Conservation (phyloP, 2,113 vertebrate species). For the Amphiprion ocellaris region DNA sequence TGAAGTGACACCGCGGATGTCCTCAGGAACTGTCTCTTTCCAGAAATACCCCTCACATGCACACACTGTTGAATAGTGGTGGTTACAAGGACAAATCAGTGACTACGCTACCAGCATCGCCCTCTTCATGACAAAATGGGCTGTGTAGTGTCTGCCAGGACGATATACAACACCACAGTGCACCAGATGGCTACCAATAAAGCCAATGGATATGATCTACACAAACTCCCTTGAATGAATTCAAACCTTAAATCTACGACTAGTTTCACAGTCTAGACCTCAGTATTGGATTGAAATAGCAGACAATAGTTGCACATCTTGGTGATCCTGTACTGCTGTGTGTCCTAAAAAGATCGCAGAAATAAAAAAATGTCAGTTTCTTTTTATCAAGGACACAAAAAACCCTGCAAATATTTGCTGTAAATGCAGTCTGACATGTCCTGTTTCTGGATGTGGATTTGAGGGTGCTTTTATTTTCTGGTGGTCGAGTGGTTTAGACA, state of each 20-base stretch:
- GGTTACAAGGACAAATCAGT: slow-evolving; percentile 65
- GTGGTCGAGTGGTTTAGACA: neutral
- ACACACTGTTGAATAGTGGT: slow-evolving; percentile 24
- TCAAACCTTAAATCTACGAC: neutral
- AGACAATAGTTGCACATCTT: neutral
- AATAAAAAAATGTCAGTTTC: neutral
- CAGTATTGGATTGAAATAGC: neutral
- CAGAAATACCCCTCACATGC: slow-evolving; percentile 47
- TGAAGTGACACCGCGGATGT: slow-evolving; percentile 68
- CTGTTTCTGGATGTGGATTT: neutral
- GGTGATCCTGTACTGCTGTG: neutral
- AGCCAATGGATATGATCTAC: slow-evolving; percentile 10
- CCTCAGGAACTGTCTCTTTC: slow-evolving; percentile 58
- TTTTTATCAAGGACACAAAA: slow-evolving; percentile 6
- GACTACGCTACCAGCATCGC: slow-evolving; percentile 26
- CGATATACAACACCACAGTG: slow-evolving; percentile 40
- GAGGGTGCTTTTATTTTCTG: slow-evolving; percentile 18
- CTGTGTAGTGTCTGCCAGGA: slow-evolving; percentile 27
- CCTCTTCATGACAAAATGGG: slow-evolving; percentile 45
- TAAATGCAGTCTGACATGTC: slow-evolving; percentile 6
- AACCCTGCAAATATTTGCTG: neutral
- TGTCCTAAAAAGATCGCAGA: slow-evolving; percentile 16
- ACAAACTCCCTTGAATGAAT: slow-evolving; percentile 16
- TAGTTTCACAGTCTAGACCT: neutral
- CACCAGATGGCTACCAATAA: slow-evolving; percentile 47